Conservation (phyloP, 2,888 invertebrate species). For the Nephrotoma flavescens region DNA sequence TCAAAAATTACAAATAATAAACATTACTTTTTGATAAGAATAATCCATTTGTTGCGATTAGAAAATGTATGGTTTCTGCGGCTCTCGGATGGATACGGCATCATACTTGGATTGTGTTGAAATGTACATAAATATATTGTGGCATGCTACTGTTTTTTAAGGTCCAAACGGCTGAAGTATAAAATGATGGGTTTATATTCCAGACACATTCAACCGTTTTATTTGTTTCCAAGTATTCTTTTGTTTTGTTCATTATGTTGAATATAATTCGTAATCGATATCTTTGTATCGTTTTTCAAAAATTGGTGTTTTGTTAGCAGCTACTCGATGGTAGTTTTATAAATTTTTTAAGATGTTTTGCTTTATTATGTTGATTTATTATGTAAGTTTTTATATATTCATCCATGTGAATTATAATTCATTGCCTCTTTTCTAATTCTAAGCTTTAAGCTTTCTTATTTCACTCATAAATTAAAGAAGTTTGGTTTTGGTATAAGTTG, state of each 20-base stretch:
- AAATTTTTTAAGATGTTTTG: not conserved
- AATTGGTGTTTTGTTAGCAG: not conserved
- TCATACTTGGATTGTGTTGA: not conserved
- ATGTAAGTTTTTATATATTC: not conserved
- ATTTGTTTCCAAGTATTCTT: not conserved
- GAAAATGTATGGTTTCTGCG: not conserved
- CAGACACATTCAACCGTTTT: not conserved
- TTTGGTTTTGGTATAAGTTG: not conserved
- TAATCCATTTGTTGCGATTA: not conserved
- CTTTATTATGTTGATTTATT: not conserved
- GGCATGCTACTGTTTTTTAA: not conserved
- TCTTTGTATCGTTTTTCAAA: not conserved
- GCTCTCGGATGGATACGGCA: not conserved
- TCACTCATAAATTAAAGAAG: not conserved
- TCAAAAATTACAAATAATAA: not conserved
- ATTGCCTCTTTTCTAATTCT: not conserved
- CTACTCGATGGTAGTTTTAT: not conserved
- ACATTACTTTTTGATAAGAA: not conserved
- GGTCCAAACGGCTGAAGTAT: not conserved
- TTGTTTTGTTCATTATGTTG: not conserved
- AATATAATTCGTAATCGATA: not conserved
- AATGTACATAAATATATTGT: not conserved
- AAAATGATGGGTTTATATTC: not conserved
- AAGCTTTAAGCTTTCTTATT: not conserved
- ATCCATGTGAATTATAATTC: not conserved